Evolutionary conservation across 2,797 vertebrate genomes (phyloP), one percentile per base, ranked within the genome.

Genomic region (Poecilia velifera): DNA sequence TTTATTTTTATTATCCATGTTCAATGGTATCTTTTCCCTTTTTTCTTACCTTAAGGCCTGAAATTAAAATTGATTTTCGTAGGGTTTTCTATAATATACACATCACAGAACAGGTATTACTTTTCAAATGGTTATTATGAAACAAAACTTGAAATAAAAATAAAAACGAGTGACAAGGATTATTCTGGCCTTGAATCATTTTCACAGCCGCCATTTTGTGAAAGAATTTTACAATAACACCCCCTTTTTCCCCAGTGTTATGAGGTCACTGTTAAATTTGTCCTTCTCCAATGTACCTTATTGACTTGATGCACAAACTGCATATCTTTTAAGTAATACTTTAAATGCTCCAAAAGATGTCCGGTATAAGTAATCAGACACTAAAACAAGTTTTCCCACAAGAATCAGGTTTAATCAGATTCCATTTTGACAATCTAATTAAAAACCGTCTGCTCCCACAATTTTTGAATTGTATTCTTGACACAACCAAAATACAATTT

Each of bases 1-100:
- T 62, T 64, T 64, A 36, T 34, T 64, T 62, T 64, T 64, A 36
- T 34, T 64, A 36, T 64, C 34, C 59, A 20, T 64, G 59, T 64
- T 64, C 31, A 64, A 20, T 7, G 16, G 16, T 36, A 16, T 34
- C 31, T 34, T 64, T 64, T 64, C n/a, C 1, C 13, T 20, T 59
- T 64, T 36, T 64, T 64, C 31, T 64, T 36, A 8, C 16, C 31
- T 64, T 36, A 34, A 36, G 14, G 6, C 6, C 16, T 64, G 13
- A 64, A 36, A 18, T 34, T 34, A 28, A 64, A 64, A 64, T 36
- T 0, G 6, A 64, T 64, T 64, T 64, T 64, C 36, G 59, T 18
- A 6, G 14, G 4, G 4, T 13, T 14, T 62, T 18, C 7, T 36
- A 47, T 64, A 64, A 36, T 64, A 62, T 62, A 31, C 31, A 14